These are phyloP conservation scores for Vesta saturnalis DNA, from an alignment of 2,888 invertebrate genomes.

Conservation along the genomic window DNA sequence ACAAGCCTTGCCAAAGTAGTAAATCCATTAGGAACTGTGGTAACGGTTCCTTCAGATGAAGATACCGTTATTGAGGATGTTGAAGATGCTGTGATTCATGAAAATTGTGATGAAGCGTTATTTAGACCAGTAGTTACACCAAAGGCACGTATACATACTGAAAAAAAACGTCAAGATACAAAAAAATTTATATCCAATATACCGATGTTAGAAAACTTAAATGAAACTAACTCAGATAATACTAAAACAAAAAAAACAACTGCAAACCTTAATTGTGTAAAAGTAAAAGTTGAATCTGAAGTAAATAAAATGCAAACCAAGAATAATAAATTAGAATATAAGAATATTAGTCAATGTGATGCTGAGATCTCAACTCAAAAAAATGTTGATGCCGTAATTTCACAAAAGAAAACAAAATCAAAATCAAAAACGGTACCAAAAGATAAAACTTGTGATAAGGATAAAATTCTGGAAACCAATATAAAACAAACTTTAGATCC, in stretches of 20 bases:
- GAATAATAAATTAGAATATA: background rate
- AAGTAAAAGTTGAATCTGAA: background rate
- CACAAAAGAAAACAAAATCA: slow-evolving; percentile 1
- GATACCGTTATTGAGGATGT: slow-evolving; percentile 53
- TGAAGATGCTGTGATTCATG: slow-evolving; percentile 62
- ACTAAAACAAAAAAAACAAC: background rate
- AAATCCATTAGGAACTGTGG: slow-evolving; percentile 80
- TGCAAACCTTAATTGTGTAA: background rate
- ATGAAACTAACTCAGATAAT: slow-evolving; percentile 14
- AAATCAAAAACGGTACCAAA: background rate
- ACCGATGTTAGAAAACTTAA: slow-evolving; percentile 8
- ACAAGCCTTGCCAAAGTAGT: slow-evolving; percentile 74
- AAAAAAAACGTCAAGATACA: slow-evolving; percentile 32
- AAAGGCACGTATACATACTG: slow-evolving; percentile 57
- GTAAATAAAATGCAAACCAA: background rate
- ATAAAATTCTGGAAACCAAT: background rate
- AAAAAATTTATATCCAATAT: slow-evolving; percentile 1
- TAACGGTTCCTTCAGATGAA: slow-evolving; percentile 64
- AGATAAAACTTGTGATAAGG: background rate
- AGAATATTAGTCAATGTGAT: background rate
- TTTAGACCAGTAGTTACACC: slow-evolving; percentile 74
- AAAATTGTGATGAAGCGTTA: slow-evolving; percentile 74
- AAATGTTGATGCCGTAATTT: background rate
- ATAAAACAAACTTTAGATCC: background rate
- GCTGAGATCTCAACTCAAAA: background rate